phyloP scores from a whole-genome alignment of 2,797 vertebrate species.

The Merluccius polli region DNA sequence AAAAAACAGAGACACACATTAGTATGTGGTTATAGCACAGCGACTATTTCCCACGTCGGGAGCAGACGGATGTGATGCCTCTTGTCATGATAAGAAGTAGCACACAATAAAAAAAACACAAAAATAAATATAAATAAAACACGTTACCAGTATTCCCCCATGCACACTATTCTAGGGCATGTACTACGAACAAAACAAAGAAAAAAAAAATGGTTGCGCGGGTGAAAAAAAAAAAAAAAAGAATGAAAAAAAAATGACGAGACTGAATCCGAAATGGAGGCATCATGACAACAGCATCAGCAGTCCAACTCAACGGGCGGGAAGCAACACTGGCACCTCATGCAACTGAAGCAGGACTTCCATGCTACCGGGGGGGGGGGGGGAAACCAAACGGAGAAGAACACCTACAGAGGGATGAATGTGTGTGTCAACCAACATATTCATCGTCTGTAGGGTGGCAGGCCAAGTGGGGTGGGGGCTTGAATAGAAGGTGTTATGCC shows the following conservation, averaged over 20 bases:
- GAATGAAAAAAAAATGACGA: slow-evolving; percentile 23
- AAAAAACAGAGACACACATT: slow-evolving; percentile 18
- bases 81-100: slow-evolving; percentile 6
- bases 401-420: slow-evolving; percentile 42
- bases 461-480: slow-evolving; percentile 17
- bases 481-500: slow-evolving; percentile 27
- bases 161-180: slow-evolving; percentile 52
- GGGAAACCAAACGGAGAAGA: slow-evolving; percentile 8
- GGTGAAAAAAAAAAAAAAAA: slow-evolving; percentile 10
- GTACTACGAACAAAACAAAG: slow-evolving; percentile 25
- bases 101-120: slow-evolving; percentile 17
- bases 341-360: slow-evolving; percentile 55
- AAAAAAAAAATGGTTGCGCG: slow-evolving; percentile 9
- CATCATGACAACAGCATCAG: slow-evolving; percentile 22
- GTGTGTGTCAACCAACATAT: slow-evolving; percentile 50
- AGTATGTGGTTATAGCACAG: slow-evolving; percentile 29
- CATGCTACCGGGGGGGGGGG: slow-evolving; percentile 46
- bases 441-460: slow-evolving; percentile 41
- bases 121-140: background rate
- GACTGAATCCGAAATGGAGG: slow-evolving; percentile 8
- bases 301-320: slow-evolving; percentile 32
- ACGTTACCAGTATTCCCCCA: slow-evolving; percentile 34
- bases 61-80: slow-evolving; percentile 8
- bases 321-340: slow-evolving; percentile 52
- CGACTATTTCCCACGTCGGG: slow-evolving; percentile 16